These are phyloP conservation scores for Athetis lepigone DNA, from an alignment of 2,888 invertebrate genomes.

Conservation along the genomic window DNA sequence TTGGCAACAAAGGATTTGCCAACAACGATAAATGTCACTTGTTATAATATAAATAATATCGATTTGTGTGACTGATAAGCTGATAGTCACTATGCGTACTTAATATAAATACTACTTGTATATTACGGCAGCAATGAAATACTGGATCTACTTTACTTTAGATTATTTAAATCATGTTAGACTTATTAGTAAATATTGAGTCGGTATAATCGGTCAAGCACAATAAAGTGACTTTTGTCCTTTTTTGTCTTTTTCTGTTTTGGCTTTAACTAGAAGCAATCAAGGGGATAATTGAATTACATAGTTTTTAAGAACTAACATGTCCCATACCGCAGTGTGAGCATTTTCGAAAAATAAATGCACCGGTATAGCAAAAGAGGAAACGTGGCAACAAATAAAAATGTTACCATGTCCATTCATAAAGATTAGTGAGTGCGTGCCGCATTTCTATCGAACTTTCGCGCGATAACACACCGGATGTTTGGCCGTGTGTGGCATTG, in stretches of 20 bases:
- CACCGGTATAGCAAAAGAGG: constrained; percentile 43
- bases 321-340: constrained; percentile 10
- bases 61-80: constrained; percentile 49
- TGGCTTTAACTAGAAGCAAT: too few species aligned
- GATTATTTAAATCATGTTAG: too few species aligned
- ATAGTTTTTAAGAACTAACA: constrained; percentile 17
- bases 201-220: too few species aligned
- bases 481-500: constrained; percentile 85
- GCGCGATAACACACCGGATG: constrained; percentile 85
- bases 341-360: constrained; percentile 17
- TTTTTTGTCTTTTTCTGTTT: too few species aligned
- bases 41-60: constrained; percentile 53
- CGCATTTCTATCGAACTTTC: constrained; percentile 78
- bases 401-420: constrained; percentile 75
- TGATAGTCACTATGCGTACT: constrained; percentile 14
- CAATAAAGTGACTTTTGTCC: too few species aligned
- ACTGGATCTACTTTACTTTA: too few species aligned
- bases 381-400: constrained; percentile 63
- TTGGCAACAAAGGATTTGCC: constrained; percentile 57
- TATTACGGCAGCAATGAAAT: constrained; percentile 22
- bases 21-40: constrained; percentile 52
- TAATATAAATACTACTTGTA: constrained; percentile 42
- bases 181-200: too few species aligned
- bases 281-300: constrained; percentile 15
- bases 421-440: constrained; percentile 73